phyloP scores from a whole-genome alignment of 2,797 vertebrate genomes.

The Pteronotus mesoamericanus region DNA sequence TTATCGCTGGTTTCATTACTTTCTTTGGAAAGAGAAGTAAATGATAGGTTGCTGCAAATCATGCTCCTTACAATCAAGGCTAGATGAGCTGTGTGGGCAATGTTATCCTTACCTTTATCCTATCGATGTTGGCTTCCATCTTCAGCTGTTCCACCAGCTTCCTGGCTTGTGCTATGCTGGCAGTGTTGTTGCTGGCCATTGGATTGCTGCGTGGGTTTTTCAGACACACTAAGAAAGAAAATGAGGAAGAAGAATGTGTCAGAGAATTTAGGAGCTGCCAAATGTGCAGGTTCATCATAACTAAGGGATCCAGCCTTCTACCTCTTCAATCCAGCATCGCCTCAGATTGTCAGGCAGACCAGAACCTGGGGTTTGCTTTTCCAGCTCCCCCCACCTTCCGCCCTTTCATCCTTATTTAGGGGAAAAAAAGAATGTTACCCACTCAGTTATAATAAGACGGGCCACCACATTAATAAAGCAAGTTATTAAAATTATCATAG shows the following conservation, averaged over 20 bases:
- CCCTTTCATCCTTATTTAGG: background rate
- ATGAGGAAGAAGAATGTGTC: background rate
- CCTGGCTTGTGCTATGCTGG: conserved; percentile 90
- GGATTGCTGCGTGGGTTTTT: conserved; percentile 39
- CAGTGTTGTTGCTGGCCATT: conserved; percentile 99
- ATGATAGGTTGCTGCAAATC: background rate
- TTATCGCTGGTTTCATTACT: background rate
- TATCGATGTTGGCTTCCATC: conserved; percentile 99
- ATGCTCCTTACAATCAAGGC: background rate
- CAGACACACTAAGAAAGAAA: conserved; percentile 55
- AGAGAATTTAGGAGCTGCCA: conserved; percentile 24
- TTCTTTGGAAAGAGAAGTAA: background rate
- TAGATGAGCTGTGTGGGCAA: background rate
- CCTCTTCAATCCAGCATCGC: no score
- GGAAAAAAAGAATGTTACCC: background rate
- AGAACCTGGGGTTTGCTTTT: background rate
- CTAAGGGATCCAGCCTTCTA: background rate
- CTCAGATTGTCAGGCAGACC: background rate
- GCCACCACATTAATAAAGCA: background rate
- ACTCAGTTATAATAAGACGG: background rate
- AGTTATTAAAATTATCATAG: background rate
- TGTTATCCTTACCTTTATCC: conserved; percentile 91
- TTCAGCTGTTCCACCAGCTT: conserved; percentile 94
- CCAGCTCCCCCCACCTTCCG: background rate
- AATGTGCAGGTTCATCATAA: background rate